Conservation (phyloP, 2,113 vertebrate genomes). For the Urocynchramus pylzowi region DNA sequence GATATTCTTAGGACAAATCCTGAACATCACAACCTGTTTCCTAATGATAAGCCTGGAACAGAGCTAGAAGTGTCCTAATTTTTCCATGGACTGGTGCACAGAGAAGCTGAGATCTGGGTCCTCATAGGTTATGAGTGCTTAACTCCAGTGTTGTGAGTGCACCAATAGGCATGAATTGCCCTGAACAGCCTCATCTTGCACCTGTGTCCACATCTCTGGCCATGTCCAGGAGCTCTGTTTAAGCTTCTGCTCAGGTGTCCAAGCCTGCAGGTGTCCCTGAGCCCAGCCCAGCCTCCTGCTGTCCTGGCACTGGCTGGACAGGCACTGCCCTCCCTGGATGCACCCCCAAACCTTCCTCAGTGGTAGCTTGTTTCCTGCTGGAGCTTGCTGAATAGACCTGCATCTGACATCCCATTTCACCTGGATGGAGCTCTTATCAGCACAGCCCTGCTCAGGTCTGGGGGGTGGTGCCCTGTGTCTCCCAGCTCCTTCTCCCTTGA, state of each 20-base stretch:
- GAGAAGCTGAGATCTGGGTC: not conserved
- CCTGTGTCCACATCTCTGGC: not conserved
- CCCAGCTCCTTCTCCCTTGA: not conserved
- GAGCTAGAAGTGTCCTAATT: not conserved
- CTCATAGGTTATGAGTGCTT: not conserved
- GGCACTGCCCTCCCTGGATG: not conserved
- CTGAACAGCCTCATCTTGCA: not conserved
- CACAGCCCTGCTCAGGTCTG: not conserved
- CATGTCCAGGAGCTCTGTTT: not conserved
- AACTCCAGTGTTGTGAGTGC: not conserved
- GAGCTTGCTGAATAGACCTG: not conserved
- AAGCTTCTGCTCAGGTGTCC: not conserved
- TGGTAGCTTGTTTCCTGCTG: not conserved
- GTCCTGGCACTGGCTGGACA: not conserved
- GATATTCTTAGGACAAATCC: not conserved
- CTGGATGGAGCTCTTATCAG: not conserved
- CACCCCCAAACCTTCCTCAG: not conserved
- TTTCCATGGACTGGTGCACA: not conserved
- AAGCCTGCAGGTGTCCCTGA: not conserved
- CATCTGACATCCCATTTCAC: not conserved
- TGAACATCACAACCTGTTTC: not conserved
- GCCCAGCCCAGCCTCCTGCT: not conserved
- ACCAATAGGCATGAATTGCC: not conserved
- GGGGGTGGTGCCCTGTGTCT: not conserved
- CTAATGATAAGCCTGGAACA: not conserved